A percentile compares a stretch with the other conserved stretches of the same genome.
phyloP scores from a whole-genome alignment of 37 sponge, comb jelly and placozoan genomes.

The Diacarnus erythraeanus region DNA sequence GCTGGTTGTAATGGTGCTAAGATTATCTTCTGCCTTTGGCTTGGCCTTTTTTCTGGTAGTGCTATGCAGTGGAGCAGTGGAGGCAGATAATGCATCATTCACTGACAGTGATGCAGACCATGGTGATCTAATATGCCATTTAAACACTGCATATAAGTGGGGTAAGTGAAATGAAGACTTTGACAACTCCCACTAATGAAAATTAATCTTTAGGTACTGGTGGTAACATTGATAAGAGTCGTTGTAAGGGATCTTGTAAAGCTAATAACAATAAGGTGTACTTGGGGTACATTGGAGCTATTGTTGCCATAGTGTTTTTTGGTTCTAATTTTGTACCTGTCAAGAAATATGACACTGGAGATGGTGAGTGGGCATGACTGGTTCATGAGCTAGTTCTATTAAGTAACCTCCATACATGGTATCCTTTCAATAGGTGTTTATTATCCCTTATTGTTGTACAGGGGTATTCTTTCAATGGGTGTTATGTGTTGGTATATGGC shows the following conservation, averaged over 20 bases:
- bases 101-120: too few species aligned
- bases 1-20: too few species aligned
- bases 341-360: slow-evolving; percentile 90
- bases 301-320: slow-evolving; percentile 68
- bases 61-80: too few species aligned
- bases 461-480: slow-evolving; percentile 94
- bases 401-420: neutral
- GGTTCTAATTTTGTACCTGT: slow-evolving; percentile 88
- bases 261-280: neutral
- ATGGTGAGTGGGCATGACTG: slow-evolving; percentile 66
- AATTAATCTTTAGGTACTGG: slow-evolving; percentile 14
- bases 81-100: too few species aligned
- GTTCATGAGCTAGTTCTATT: too few species aligned
- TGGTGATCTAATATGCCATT: too few species aligned
- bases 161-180: too few species aligned
- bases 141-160: too few species aligned
- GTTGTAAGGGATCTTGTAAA: slow-evolving; percentile 9
- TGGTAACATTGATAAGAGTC: slow-evolving; percentile 12
- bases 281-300: slow-evolving; percentile 49
- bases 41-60: too few species aligned
- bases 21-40: too few species aligned
- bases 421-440: neutral
- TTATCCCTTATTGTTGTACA: neutral
- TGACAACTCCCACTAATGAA: too few species aligned
- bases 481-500: slow-evolving; percentile 84